Evolutionary conservation across 2,797 vertebrate genomes (phyloP).

Genomic region (Micromesistius poutassou): DNA sequence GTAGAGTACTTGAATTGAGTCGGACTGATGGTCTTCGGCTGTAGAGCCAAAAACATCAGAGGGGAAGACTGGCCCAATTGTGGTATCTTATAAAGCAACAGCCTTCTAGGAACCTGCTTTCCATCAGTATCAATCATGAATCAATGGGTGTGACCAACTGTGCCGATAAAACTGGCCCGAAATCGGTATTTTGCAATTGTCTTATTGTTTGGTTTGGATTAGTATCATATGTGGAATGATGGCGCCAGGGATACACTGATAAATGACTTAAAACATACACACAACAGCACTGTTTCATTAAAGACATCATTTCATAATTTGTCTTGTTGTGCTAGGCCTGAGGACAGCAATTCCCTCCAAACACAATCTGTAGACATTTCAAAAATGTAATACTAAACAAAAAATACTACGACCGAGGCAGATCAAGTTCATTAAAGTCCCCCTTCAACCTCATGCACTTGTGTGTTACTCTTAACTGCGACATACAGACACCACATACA

Average conservation of each 20-base stretch:
- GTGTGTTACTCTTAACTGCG: no score
- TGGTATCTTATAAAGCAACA: not conserved
- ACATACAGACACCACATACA: slow-evolving; percentile 24
- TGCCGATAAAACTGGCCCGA: slow-evolving; percentile 27
- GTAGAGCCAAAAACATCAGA: slow-evolving; percentile 35
- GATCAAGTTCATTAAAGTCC: not conserved
- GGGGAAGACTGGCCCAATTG: slow-evolving; percentile 27
- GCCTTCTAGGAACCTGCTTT: slow-evolving; percentile 33
- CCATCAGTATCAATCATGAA: slow-evolving; percentile 41
- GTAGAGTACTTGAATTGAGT: slow-evolving; percentile 14
- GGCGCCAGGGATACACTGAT: not conserved
- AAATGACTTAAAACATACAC: not conserved
- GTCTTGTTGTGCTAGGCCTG: no score
- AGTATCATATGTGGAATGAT: not conserved
- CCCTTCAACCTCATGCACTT: no score
- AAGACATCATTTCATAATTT: not conserved
- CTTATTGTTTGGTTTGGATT: slow-evolving; percentile 37
- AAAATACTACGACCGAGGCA: no score
- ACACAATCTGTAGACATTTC: not conserved
- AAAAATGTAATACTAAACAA: not conserved
- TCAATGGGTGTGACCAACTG: slow-evolving; percentile 26
- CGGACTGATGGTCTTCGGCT: slow-evolving; percentile 21
- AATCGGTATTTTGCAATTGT: slow-evolving; percentile 32
- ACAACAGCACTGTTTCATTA: not conserved
- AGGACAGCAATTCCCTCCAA: no score